Base-by-base conservation (phyloP, 2,888 invertebrate species). In the Lasioglossum leucozonium region DNA sequence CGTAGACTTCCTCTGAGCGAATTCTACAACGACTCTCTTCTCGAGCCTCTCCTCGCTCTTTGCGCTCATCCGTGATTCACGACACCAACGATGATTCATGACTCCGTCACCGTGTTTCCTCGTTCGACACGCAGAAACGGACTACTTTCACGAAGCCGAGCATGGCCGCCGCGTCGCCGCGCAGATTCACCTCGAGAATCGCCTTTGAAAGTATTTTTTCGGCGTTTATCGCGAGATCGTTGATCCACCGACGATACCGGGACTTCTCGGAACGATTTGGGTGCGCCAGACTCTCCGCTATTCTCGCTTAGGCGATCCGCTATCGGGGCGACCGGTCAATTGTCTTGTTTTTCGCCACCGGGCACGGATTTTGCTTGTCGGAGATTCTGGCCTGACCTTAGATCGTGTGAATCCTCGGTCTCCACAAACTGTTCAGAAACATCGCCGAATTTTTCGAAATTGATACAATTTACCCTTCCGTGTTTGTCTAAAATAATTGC, bases 71-170 rank as follows among this genome's bases (percentile, higher is more conserved):
- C 65, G 88, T 91, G 91, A 92, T 91, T 92, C 92, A 92, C 81
- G 91, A 89, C 85, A 85, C 65, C 81, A 75, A 58, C 86, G 91
- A 91, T 91, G 91, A 91, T 91, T 91, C 91, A 91, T 87, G 71
- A 86, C 76, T 78, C 69, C 65, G 77, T 77, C 81, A 77, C 78
- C 80, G 85, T 84, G 88, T 89, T 89, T 90, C 84, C 87, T 84
- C 84, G 88, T 89, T 84, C 88, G 84, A 82, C 83, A 87, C 82
- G 82, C 37, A 85, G 87, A 84, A 88, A 77, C 78, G 80, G 67
- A 62, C 5, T 16, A 62, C 40, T n/a, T 76, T 86, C 79, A 85
- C 76, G 78, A 65, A 22, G 84, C 76, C 76, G 82, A 83, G 86
- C 81, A 80, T 79, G 79, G 3, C 81, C 69, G 77, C 69, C 40